Conservation (phyloP, 2,888 invertebrate genomes). For the Pammene aurita region DNA sequence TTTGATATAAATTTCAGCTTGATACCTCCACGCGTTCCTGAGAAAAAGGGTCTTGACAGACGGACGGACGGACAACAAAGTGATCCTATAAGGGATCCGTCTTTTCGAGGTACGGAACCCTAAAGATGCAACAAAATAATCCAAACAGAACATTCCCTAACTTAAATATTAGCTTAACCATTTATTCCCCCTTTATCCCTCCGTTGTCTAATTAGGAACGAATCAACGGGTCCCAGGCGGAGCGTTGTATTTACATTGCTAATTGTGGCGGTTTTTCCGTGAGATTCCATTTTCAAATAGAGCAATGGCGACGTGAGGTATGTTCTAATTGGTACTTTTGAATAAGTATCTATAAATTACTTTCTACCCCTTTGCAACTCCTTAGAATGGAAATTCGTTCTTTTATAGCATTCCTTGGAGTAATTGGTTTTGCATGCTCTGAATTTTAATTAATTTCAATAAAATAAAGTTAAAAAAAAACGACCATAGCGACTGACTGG, state of each 20-base stretch:
- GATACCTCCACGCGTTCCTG: too few relatives aligned
- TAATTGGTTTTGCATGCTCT: background rate
- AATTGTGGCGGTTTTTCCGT: slow-evolving; percentile 31
- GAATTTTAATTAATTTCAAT: background rate
- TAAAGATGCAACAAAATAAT: background rate
- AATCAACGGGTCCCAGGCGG: slow-evolving; percentile 21
- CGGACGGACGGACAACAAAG: too few relatives aligned
- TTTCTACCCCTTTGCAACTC: background rate
- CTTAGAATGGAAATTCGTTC: background rate
- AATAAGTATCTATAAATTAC: background rate
- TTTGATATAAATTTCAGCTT: too few relatives aligned
- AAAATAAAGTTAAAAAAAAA: too few relatives aligned
- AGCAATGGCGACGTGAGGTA: slow-evolving; percentile 19
- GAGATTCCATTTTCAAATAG: slow-evolving; percentile 16
- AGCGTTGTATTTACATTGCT: slow-evolving; percentile 35
- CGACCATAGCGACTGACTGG: background rate
- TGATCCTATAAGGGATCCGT: too few relatives aligned
- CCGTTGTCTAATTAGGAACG: slow-evolving; percentile 36
- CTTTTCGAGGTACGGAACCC: too few relatives aligned
- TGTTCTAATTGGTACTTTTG: slow-evolving; percentile 2
- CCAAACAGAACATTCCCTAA: slow-evolving; percentile 7
- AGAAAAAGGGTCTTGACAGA: too few relatives aligned
- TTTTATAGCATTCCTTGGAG: background rate
- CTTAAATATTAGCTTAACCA: slow-evolving; percentile 26
- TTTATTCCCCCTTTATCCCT: slow-evolving; percentile 29